These are phyloP conservation scores for Rhopalosiphum nymphaeae DNA, from an alignment of 2,888 invertebrate species.

Conservation along the genomic window DNA sequence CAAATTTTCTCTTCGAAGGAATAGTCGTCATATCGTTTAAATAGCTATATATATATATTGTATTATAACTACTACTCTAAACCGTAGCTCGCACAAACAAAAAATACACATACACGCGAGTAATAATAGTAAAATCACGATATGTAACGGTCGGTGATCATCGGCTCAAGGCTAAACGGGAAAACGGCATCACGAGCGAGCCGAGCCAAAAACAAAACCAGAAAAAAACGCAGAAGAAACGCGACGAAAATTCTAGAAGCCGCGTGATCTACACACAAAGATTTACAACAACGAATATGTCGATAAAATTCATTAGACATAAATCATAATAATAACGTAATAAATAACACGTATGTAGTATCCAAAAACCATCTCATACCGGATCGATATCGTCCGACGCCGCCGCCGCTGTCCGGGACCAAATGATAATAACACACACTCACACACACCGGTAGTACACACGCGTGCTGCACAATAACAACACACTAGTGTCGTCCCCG, in stretches of 20 bases:
- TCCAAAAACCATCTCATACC: constrained; percentile 23
- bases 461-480: not conserved
- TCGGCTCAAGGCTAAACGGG: not conserved
- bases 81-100: not conserved
- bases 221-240: not conserved
- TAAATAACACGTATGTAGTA: not conserved
- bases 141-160: constrained; percentile 11
- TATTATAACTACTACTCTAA: not conserved
- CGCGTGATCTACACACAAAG: not conserved
- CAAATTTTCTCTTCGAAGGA: not conserved
- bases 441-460: not conserved
- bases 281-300: not conserved
- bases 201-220: not conserved
- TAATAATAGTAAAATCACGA: constrained; percentile 34
- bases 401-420: constrained; percentile 24
- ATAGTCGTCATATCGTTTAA: not conserved
- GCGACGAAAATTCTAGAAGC: not conserved
- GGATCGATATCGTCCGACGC: constrained; percentile 34
- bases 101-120: not conserved
- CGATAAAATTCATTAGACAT: not conserved
- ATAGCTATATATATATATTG: not conserved
- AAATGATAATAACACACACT: constrained; percentile 1
- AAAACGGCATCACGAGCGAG: not conserved
- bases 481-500: not conserved
- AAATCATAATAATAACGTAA: not conserved